Evolutionary conservation across 2,888 invertebrate genomes (phyloP), one percentile per base, ranked within the genome.

Genomic region (Acrocyrtus sp.): DNA sequence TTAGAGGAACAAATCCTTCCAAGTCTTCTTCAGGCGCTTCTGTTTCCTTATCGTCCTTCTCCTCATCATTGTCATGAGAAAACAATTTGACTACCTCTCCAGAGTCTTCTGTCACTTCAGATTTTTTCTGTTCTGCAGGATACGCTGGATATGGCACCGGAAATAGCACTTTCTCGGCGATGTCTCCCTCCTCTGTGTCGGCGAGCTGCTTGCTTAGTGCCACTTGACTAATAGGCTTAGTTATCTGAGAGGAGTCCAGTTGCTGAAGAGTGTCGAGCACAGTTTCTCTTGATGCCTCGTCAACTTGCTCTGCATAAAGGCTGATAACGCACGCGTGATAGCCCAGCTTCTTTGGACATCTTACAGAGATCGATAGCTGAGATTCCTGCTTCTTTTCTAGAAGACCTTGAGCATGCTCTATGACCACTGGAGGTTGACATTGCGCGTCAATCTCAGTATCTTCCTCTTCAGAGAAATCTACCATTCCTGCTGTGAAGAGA

Each of bases 251-350:
- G 10, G 45, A 27, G 19, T 47, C 47, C 1, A 58, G 24, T 47
- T 29, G 27, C 19, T 47, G 6, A 12, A 58, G 19, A 6, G 58
- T 58, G 45, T 24, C 27, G 15, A 58, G 15, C 3, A 58, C 58
- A 6, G 58, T 47, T 19, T 58, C 1, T 22, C 27, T 69, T 15
- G 72, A 57, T 10, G 51, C 29, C 10, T 75, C 69, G 17, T 66
- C 66, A 2, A 78, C 43, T 73, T 75, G 78, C 43, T 78, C 76
- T 1, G 74, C 75, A 43, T 73, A 78, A 8, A 78, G 19, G 24
- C 75, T 76, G 8, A 76, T 29, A 29, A 78, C 62, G 21, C 74
- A 62, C 4, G 56, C 45, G 43, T 75, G 72, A 34, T 73, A 78
- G 2, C 77, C 78, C n/a, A 48, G 12, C 2, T 47, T 24, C 17